These are phyloP conservation scores for Perca flavescens DNA, from an alignment of 2,113 vertebrate genomes.

Conservation along the genomic window DNA sequence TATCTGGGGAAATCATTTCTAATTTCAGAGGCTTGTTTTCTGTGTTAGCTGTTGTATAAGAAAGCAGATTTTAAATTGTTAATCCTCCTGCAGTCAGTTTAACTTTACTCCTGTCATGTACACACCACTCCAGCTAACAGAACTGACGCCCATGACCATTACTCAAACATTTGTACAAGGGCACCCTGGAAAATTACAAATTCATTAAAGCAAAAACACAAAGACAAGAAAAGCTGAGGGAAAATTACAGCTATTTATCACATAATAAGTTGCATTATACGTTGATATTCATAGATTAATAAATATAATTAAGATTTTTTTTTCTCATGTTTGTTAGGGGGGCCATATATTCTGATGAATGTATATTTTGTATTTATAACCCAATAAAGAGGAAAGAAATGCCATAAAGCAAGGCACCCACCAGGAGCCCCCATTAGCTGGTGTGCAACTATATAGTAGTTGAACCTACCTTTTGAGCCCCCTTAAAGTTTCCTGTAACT, in stretches of 20 bases:
- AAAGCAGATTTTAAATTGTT: not conserved
- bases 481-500: no score
- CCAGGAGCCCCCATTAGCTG: not conserved
- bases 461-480: not conserved
- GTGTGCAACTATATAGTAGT: not conserved
- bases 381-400: not conserved
- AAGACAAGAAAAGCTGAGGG: not conserved
- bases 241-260: not conserved
- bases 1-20: no score
- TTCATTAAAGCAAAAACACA: conserved; percentile 15
- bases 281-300: not conserved
- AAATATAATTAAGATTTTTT: no score
- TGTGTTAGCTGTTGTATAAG: not conserved
- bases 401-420: not conserved
- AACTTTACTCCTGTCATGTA: not conserved
- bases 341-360: no score
- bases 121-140: not conserved
- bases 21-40: no score
- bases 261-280: not conserved
- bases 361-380: no score
- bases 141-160: not conserved
- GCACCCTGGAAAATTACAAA: conserved; percentile 7
- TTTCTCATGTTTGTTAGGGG: no score
- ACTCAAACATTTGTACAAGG: not conserved
- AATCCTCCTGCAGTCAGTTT: not conserved